Evolutionary conservation across 2,797 vertebrate genomes (phyloP).

Genomic region (Phataginus tricuspis): DNA sequence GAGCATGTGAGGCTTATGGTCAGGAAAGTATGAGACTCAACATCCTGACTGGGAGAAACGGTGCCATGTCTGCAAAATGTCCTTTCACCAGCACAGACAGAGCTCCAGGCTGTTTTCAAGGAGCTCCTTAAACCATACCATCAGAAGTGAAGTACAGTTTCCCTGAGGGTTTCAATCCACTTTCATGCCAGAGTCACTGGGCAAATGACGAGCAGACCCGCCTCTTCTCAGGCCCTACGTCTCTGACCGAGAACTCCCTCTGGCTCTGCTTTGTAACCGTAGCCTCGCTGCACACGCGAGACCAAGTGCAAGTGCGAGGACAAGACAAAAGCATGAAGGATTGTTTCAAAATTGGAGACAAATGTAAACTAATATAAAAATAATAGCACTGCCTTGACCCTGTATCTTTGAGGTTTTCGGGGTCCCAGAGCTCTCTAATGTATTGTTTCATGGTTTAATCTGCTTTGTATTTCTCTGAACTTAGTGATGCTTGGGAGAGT

Average conservation of each 20-base stretch:
- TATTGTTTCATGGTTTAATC: conserved; percentile 28
- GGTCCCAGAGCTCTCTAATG: neutral
- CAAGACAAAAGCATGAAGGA: conserved; percentile 24
- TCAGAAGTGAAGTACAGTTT: neutral
- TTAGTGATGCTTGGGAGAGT: neutral
- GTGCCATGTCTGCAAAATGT: neutral
- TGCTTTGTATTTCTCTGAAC: conserved; percentile 40
- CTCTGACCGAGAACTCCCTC: neutral
- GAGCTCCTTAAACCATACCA: neutral
- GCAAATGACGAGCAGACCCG: neutral
- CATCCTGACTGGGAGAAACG: fast-evolving
- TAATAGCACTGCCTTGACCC: conserved; percentile 26
- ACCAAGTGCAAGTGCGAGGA: conserved; percentile 2
- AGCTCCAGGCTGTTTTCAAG: neutral
- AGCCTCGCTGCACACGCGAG: fast-evolving
- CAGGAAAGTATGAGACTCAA: neutral
- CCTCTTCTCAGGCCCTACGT: neutral
- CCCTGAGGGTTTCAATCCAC: neutral
- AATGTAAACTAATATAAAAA: conserved; percentile 62
- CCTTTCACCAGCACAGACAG: neutral
- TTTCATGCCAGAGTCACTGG: neutral
- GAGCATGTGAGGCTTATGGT: neutral
- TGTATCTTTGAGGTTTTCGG: conserved; percentile 19
- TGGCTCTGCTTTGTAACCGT: neutral
- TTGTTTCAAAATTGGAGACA: conserved; percentile 49